These are phyloP conservation scores for Atethmia centrago DNA, from an alignment of 2,888 invertebrate genomes.

Conservation along the genomic window DNA sequence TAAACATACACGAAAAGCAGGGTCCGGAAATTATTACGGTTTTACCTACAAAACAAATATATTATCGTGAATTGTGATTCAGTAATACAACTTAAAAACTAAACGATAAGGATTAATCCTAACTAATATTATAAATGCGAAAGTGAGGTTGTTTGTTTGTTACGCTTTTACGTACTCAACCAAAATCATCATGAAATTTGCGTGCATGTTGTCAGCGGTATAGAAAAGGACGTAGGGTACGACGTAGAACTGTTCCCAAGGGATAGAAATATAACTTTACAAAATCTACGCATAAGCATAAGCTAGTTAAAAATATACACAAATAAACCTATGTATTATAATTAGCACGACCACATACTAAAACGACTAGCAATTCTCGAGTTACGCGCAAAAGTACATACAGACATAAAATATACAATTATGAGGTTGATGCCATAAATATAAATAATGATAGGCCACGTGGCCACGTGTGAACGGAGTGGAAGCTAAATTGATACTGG, in stretches of 20 bases:
- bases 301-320: slow-evolving; percentile 7
- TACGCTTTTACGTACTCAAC: no score
- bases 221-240: no score
- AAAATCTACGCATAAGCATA: no score
- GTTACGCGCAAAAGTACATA: slow-evolving; percentile 31
- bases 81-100: slow-evolving; percentile 14
- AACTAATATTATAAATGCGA: no score
- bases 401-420: slow-evolving; percentile 44
- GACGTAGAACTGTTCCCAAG: no score
- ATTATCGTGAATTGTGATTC: slow-evolving; percentile 24
- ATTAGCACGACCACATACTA: slow-evolving; percentile 2
- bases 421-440: slow-evolving; percentile 45
- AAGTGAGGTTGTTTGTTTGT: no score
- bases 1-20: not conserved
- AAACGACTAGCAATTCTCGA: slow-evolving; percentile 6
- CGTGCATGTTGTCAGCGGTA: no score
- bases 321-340: slow-evolving; percentile 4
- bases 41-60: not conserved
- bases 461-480: slow-evolving; percentile 46
- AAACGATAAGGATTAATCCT: no score
- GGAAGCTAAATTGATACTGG: slow-evolving; percentile 61
- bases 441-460: slow-evolving; percentile 52
- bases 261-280: no score
- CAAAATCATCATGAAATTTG: no score
- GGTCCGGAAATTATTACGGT: no score